These are phyloP conservation scores for Enteromius radiatus DNA, from an alignment of 2,797 vertebrate species.

Conservation along the genomic window DNA sequence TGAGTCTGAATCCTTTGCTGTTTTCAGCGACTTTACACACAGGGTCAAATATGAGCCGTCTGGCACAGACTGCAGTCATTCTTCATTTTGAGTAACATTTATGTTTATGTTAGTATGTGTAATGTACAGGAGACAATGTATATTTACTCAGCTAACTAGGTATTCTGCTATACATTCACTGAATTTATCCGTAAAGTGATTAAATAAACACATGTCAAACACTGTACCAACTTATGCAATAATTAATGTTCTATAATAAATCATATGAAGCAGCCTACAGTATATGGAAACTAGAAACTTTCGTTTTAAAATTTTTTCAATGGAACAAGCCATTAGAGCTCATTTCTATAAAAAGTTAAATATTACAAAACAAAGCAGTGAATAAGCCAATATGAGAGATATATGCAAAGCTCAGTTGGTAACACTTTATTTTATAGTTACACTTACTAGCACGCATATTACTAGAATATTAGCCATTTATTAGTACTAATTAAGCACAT, in stretches of 20 bases:
- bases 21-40: background rate
- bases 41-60: background rate
- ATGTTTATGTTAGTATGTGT: background rate
- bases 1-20: background rate
- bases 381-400: background rate
- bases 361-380: background rate
- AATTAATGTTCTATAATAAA: conserved; percentile 20
- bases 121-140: background rate
- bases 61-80: background rate
- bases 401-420: background rate
- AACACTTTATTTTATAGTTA: too few species aligned
- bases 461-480: too few species aligned
- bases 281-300: background rate
- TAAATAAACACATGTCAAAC: conserved; percentile 20
- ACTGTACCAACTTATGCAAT: conserved; percentile 1
- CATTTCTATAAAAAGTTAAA: background rate
- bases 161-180: background rate
- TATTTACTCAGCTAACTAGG: background rate
- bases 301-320: background rate
- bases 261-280: background rate
- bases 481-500: too few species aligned
- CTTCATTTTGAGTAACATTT: conserved; percentile 5
- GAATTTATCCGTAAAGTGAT: background rate
- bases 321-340: background rate
- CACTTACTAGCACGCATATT: too few species aligned